Evolutionary conservation across 2,113 vertebrate species (phyloP).

Genomic region (Microtus pennsylvanicus): DNA sequence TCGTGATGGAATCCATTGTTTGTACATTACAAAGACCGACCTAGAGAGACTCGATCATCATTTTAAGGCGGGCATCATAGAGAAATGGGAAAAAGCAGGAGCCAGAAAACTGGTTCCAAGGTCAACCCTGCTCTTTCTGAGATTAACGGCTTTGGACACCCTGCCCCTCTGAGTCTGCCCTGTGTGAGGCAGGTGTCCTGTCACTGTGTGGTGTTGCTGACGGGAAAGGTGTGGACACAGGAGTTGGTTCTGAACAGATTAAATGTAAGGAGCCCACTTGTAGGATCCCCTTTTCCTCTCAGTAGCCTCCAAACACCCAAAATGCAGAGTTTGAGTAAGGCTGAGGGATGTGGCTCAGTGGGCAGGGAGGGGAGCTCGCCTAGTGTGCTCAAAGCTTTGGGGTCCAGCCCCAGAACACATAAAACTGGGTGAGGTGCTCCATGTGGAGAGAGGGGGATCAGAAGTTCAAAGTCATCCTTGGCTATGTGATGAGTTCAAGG

Average conservation of each 20-base stretch:
- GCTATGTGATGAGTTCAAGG: background rate
- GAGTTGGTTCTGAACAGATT: background rate
- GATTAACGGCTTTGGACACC: background rate
- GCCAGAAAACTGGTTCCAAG: background rate
- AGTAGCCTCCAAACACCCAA: background rate
- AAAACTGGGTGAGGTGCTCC: background rate
- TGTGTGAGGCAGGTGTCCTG: rapidly evolving
- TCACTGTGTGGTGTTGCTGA: rapidly evolving
- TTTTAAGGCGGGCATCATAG: background rate
- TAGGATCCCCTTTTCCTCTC: background rate
- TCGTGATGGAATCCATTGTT: background rate
- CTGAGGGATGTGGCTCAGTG: background rate
- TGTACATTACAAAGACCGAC: background rate
- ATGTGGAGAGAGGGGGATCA: background rate
- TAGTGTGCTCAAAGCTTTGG: background rate
- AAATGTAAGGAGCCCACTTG: too few species aligned
- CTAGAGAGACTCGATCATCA: background rate
- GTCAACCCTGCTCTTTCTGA: background rate
- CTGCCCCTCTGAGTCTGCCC: background rate
- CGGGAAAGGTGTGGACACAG: background rate
- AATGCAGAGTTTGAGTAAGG: background rate
- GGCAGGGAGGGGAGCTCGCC: background rate
- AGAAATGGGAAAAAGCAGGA: background rate
- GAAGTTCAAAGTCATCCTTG: background rate
- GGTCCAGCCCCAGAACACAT: background rate